Conservation (phyloP, 2,113 vertebrate genomes). For the Thinocorus orbignyianus region DNA sequence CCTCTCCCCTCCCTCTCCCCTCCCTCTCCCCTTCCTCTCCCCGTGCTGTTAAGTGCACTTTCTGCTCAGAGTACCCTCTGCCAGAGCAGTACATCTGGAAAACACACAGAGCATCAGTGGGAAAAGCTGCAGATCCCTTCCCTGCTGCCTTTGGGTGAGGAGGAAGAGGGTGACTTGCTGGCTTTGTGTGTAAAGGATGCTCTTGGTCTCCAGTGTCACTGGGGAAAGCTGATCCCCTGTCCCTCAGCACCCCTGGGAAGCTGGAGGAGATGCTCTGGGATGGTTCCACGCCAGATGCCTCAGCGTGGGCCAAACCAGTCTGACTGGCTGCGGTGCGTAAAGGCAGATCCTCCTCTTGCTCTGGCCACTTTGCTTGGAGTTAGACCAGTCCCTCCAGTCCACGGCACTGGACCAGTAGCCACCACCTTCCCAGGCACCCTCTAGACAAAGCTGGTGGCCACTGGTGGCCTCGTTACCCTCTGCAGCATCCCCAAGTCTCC, state of each 20-base stretch:
- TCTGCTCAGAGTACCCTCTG: background rate
- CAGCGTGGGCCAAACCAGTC: background rate
- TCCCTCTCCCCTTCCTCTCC: too few species aligned
- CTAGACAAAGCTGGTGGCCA: background rate
- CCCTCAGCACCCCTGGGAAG: background rate
- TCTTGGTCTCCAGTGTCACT: fast-evolving
- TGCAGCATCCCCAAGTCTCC: background rate
- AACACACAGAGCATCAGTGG: background rate
- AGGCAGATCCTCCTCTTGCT: background rate
- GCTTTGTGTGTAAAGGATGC: background rate
- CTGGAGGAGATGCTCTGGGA: background rate
- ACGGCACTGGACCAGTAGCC: background rate
- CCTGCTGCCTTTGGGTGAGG: background rate
- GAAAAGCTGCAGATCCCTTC: background rate
- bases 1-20: too few species aligned
- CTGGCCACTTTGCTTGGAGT: background rate
- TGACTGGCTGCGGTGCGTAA: background rate
- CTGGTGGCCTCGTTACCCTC: background rate
- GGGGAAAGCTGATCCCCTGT: fast-evolving
- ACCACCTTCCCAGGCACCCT: background rate
- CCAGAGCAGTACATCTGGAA: background rate
- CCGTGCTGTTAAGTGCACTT: background rate
- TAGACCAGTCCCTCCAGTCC: background rate
- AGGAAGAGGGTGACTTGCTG: background rate
- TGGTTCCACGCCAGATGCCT: fast-evolving